A percentile compares a stretch with the other conserved stretches of the same genome.
Evolutionary conservation across 2,888 invertebrate genomes (phyloP).

Genomic region (Eilema caniola): DNA sequence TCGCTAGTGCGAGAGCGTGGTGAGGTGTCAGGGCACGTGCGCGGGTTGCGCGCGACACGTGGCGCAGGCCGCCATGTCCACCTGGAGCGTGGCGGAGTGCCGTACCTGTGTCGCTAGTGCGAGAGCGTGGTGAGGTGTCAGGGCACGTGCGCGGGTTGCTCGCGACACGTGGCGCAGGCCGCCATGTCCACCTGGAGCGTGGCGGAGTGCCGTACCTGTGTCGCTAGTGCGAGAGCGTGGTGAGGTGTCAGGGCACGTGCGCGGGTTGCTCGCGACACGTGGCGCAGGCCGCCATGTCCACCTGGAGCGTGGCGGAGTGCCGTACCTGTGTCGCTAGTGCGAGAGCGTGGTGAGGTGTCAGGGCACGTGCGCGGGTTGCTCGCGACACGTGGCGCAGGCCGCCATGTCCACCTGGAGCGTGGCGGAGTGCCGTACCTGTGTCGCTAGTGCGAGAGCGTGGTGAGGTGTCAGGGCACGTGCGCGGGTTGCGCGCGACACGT

Average conservation of each 20-base stretch:
- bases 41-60: constrained; percentile 56
- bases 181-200: constrained; percentile 76
- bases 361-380: constrained; percentile 42
- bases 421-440: constrained; percentile 50
- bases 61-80: constrained; percentile 70
- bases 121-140: constrained; percentile 48
- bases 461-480: constrained; percentile 43
- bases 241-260: constrained; percentile 43
- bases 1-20: constrained; percentile 39
- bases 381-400: constrained; percentile 62
- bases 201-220: constrained; percentile 50
- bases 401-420: constrained; percentile 76
- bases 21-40: constrained; percentile 43
- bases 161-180: constrained; percentile 62
- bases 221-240: constrained; percentile 39
- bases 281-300: constrained; percentile 70
- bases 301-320: constrained; percentile 72
- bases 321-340: constrained; percentile 12
- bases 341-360: constrained; percentile 48
- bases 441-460: constrained; percentile 39
- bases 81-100: constrained; percentile 72
- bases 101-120: constrained; percentile 12
- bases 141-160: constrained; percentile 42
- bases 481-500: constrained; percentile 56
- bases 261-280: constrained; percentile 56